Percentiles rank a stretch among this genome's conserved stretches.
Conservation (phyloP, 1,140 invertebrate species). For the Phocides pigmalion region DNA sequence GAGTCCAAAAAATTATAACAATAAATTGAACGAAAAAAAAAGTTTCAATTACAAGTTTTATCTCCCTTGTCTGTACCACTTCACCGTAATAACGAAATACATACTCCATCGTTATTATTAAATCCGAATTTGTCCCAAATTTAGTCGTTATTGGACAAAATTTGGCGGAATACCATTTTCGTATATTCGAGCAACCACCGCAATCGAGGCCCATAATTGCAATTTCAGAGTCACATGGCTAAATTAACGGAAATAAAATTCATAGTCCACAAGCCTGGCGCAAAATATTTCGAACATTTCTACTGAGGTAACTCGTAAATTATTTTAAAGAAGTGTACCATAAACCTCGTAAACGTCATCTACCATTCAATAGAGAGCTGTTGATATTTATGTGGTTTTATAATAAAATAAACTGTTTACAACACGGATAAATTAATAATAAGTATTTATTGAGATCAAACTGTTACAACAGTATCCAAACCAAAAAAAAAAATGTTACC, state of each 20-base stretch:
- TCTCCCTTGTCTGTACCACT: neutral
- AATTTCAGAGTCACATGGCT: slow-evolving; percentile 7
- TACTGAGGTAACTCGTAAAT: too few species aligned
- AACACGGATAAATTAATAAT: too few species aligned
- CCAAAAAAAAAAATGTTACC: too few species aligned
- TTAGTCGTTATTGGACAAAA: slow-evolving; percentile 2
- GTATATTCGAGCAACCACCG: slow-evolving; percentile 1
- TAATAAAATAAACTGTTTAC: too few species aligned
- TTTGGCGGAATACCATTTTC: neutral
- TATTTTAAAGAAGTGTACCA: too few species aligned
- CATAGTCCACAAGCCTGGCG: too few species aligned
- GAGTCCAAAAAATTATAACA: neutral
- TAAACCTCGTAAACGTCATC: too few species aligned
- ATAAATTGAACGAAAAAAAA: neutral
- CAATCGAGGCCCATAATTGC: slow-evolving; percentile 11
- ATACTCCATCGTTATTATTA: neutral
- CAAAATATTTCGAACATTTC: too few species aligned
- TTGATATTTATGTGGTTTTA: too few species aligned
- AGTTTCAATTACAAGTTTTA: neutral
- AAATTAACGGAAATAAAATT: slow-evolving; percentile 15
- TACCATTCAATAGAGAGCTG: too few species aligned
- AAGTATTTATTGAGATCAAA: too few species aligned
- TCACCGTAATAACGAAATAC: neutral
- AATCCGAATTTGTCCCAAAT: neutral
- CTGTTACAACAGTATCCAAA: too few species aligned